Conservation (phyloP, 2,113 vertebrate species). For the Ochotona curzoniae region DNA sequence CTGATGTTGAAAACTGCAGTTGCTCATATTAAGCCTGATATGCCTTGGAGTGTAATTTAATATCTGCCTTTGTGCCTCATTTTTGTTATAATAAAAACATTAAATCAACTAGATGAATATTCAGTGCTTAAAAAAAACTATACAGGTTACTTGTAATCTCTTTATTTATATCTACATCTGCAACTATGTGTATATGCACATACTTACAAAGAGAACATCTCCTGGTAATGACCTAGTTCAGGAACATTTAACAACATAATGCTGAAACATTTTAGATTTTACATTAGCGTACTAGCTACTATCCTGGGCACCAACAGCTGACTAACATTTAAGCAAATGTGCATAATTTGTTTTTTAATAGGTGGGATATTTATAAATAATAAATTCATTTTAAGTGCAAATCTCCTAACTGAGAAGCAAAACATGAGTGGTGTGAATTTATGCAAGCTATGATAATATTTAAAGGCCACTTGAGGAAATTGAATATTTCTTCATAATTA, state of each 20-base stretch:
- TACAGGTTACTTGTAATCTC: background rate
- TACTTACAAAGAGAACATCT: background rate
- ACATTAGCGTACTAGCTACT: slow-evolving; percentile 63
- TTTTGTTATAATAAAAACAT: slow-evolving; percentile 21
- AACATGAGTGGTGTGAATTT: slow-evolving; percentile 37
- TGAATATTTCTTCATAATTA: slow-evolving; percentile 28
- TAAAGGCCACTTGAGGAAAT: slow-evolving; percentile 37
- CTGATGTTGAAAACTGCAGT: background rate
- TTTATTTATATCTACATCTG: background rate
- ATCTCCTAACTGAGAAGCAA: slow-evolving; percentile 54
- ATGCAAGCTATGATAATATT: slow-evolving; percentile 44
- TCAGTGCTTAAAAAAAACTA: background rate
- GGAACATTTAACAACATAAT: slow-evolving; percentile 53
- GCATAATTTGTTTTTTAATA: background rate
- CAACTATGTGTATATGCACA: background rate
- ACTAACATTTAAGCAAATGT: slow-evolving; percentile 51
- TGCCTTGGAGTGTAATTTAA: slow-evolving; percentile 16
- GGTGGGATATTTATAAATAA: slow-evolving; percentile 35
- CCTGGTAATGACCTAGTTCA: slow-evolving; percentile 48
- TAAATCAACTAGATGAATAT: background rate
- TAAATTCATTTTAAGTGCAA: slow-evolving; percentile 45
- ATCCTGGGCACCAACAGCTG: slow-evolving; percentile 44
- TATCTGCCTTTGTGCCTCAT: background rate
- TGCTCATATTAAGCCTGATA: slow-evolving; percentile 7
- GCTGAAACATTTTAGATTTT: slow-evolving; percentile 25